Evolutionary conservation across 2,888 invertebrate species (phyloP), one percentile per base, ranked within the genome.

Genomic region (Ornithoptera alexandrae): DNA sequence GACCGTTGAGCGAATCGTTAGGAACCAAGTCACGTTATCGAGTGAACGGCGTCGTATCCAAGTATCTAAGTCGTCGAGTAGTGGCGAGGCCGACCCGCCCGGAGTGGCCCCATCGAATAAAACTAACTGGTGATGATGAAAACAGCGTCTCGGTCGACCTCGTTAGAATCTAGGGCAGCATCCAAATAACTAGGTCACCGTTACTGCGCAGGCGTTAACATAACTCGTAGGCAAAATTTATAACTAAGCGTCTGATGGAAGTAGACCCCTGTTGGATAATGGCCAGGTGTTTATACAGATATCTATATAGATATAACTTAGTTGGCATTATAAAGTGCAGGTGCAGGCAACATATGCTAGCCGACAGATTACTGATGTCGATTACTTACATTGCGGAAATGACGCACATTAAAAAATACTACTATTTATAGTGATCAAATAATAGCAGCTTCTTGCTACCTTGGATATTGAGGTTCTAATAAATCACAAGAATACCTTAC

Each of bases 151-250:
- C 81, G 75, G 78, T 76, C 78, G 90, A 84, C 91, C 89, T 90
- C 89, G 90, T 86, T 87, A 73, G 77, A 77, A 90, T 88, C 86
- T 91, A 90, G 91, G 88, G 86, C 91, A 84, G 83, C 83, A 89
- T 87, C 92, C 89, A 91, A 91, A 91, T 90, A 90, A 90, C 91
- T 90, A 87, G 90, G 90, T 81, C 91, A 88, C 85, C 83, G 87
- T 89, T 87, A 89, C 85, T 86, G 89, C 90, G 88, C 89, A 87
- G 85, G 75, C 84, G 86, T 86, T 85, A 86, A 82, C 86, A 84
- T 85, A 85, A 86, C 81, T 83, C 83, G 78, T 81, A 81, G 84
- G 80, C 81, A 76, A 76, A 77, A 76, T 78, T 76, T 79, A 79
- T 79, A 77, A 73, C 74, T 76, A 70, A 67, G 74, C 77, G 77